These are phyloP conservation scores for Trissolcus basalis DNA, from an alignment of 1,140 invertebrate species.

Conservation along the genomic window DNA sequence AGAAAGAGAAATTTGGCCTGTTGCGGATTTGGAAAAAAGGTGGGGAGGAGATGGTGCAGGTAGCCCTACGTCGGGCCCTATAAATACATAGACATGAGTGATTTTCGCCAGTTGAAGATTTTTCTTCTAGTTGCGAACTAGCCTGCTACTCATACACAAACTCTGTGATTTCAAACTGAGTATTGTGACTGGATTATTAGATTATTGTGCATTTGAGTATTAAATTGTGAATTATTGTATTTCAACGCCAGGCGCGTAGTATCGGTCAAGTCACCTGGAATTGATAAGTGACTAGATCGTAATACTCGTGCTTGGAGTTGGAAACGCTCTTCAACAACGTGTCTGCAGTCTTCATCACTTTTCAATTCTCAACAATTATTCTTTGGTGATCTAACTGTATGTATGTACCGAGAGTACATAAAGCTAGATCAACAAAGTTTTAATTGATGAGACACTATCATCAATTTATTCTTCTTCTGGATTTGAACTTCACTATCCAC, in stretches of 20 bases:
- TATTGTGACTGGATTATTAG: too few species aligned
- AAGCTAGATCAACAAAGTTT: conserved; percentile 80
- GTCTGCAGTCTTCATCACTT: neutral
- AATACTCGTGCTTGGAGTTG: conserved; percentile 69
- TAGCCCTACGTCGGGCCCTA: neutral
- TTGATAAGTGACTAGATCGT: conserved; percentile 77
- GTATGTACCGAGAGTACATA: conserved; percentile 75
- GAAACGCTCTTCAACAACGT: conserved; percentile 19
- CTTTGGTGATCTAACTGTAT: conserved; percentile 82
- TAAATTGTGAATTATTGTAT: neutral
- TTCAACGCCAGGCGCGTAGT: conserved; percentile 62
- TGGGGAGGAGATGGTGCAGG: neutral
- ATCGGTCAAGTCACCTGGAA: conserved; percentile 68
- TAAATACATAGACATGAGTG: neutral
- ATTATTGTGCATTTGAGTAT: neutral
- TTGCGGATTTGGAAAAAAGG: neutral
- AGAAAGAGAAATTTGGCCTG: neutral
- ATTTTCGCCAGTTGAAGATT: neutral
- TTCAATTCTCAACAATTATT: conserved; percentile 66
- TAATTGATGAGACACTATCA: conserved; percentile 64
- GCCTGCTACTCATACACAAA: too few species aligned
- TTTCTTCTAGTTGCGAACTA: neutral
- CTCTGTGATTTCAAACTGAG: too few species aligned
- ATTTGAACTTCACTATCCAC: too few species aligned
- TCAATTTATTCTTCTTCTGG: conserved; percentile 25